Base-by-base conservation (phyloP, 2,888 invertebrate species). In the Lobophora halterata region DNA sequence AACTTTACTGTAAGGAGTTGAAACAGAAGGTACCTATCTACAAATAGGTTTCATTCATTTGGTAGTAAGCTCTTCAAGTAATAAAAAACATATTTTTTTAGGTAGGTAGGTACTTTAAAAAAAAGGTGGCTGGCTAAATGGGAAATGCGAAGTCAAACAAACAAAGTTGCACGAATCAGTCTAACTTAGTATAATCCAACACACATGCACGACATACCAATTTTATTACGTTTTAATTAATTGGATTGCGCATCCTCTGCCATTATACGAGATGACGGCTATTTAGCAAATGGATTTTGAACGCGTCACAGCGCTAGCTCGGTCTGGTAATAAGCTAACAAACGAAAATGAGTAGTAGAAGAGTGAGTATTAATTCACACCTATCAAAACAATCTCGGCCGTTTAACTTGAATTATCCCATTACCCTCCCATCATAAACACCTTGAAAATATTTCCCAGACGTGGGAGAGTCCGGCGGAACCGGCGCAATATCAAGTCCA, bases 251-350 rank as follows among this genome's bases (percentile, higher is more conserved):
- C 62, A 71, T 62, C 66, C 71, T 72, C 65, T 64, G 65, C 71
- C 68, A 78, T 79, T 79, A 79, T 71, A 65, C 71, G 65, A 74
- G 72, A 80, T 79, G 66, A 66, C 51, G 64, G 71, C 72, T 75
- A 79, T 79, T 77, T 71, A 74, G 69, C 51, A 69, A 79, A 79
- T 76, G 71, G 72, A 75, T 79, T 79, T 75, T 65, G 69, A 68
- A 64, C 68, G 67, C 68, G 68, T 72, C 65, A 71, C 66, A 61
- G 57, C 63, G 66, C 63, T 65, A 72, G 72, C 69, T 74, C 65
- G 52, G 64, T 31, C 11, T 21, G 28, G 9, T 73, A 68, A 70
- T 66, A 67, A 67, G 13, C 30, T 17, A 17, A 21, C 73, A 69
- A 70, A 71, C 63, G 60, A 67, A 70, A 65, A 54, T 53, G 45